A percentile compares a stretch with the other conserved stretches of the same genome.
These are phyloP conservation scores for Aphidius gifuensis DNA, from an alignment of 1,140 invertebrate genomes.

Conservation along the genomic window DNA sequence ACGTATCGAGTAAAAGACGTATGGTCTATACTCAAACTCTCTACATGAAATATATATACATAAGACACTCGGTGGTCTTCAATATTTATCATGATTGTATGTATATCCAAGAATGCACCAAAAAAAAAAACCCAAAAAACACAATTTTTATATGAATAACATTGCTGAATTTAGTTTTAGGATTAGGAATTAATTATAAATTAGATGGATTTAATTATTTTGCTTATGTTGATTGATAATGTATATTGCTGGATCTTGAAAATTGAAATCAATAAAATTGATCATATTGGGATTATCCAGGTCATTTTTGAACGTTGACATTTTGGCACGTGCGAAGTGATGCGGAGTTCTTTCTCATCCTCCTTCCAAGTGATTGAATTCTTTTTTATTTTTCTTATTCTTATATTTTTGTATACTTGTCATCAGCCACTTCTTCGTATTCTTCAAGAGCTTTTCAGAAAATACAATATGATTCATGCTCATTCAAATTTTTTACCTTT, in stretches of 20 bases:
- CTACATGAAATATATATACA: not conserved
- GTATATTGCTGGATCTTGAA: too few relatives aligned
- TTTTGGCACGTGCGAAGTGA: slow-evolving; percentile 44
- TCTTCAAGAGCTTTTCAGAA: too few relatives aligned
- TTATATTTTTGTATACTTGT: not conserved
- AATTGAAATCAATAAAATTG: not conserved
- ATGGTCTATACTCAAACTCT: not conserved
- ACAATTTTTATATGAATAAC: too few relatives aligned
- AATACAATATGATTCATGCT: too few relatives aligned
- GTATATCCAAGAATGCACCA: too few relatives aligned
- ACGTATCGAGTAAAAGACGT: slow-evolving; percentile 37
- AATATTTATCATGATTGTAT: too few relatives aligned
- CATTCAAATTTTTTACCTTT: too few relatives aligned
- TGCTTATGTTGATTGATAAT: too few relatives aligned
- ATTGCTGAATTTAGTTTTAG: too few relatives aligned
- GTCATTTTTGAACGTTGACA: slow-evolving; percentile 33
- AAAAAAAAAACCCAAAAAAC: slow-evolving; percentile 42
- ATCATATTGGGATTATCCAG: slow-evolving; percentile 32
- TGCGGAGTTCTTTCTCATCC: slow-evolving; percentile 38
- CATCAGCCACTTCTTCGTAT: not conserved
- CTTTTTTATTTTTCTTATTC: not conserved
- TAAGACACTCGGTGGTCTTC: slow-evolving; percentile 13
- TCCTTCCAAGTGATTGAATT: slow-evolving; percentile 21
- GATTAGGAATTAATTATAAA: too few relatives aligned
- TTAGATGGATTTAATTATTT: too few relatives aligned